Evolutionary conservation across 2,797 vertebrate genomes (phyloP), one percentile per base, ranked within the genome.

Genomic region (Rhinoraja longicauda): DNA sequence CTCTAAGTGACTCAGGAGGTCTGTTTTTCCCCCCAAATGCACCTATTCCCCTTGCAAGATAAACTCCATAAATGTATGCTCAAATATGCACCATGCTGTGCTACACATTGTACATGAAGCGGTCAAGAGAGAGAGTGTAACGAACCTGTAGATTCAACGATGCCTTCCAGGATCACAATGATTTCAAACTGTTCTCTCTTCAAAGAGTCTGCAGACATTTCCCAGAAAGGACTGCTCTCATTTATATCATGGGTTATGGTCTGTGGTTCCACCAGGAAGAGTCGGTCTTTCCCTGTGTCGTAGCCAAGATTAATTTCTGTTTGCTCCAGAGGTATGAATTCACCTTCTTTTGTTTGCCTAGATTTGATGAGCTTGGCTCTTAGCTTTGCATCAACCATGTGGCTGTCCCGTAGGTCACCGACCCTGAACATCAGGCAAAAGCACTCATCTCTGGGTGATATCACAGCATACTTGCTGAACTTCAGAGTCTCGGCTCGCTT

Each of bases 361-460:
- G 97, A 98, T 93, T 97, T 97, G 94, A 98, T 97, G 12, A 97
- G 95, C 94, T 97, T 98, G 93, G 97, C 97, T 2, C 97, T 94
- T 93, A 98, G 96, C 95, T 97, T 98, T 93, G 97, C 97, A 0
- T 98, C 97, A 94, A 98, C 97, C 97, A 97, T 98, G 95, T 98
- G 97, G 93, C 97, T 98, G 21, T 95, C 97, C 32, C 97, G 94
- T 36, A 98, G 96, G 94, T 98, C 97, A 0, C 97, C 97, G 0
- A 98, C 97, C 0, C 97, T 96, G 79, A 97, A 98, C 94, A 97
- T 97, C 93, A 98, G 94, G 93, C 97, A 97, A 73, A 97, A 96
- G 88, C 96, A 94, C 93, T 96, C 95, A 0, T 97, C 97, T 0
- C 97, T 96, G 73, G 94, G 95, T 3, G 97, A 97, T 92, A 98